These are phyloP conservation scores for Melolontha melolontha DNA, from an alignment of 2,888 invertebrate genomes.

Conservation along the genomic window DNA sequence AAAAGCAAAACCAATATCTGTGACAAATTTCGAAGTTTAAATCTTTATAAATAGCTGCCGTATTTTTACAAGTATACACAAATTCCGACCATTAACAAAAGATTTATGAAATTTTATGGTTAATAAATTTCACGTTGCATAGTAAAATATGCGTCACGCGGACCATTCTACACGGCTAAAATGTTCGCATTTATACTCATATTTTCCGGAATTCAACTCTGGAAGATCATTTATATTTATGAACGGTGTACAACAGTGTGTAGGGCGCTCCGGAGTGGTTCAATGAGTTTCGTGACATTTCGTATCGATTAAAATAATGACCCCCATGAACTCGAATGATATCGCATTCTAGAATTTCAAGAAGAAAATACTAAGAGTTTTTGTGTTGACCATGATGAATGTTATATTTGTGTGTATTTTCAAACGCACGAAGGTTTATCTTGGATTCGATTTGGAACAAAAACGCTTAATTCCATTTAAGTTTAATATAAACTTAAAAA, in stretches of 20 bases:
- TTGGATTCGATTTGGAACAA: too few species aligned
- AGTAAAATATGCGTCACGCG: conserved; percentile 28
- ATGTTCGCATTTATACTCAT: conserved; percentile 5
- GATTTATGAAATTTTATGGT: conserved; percentile 35
- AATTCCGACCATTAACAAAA: conserved; percentile 32
- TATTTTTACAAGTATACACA: conserved; percentile 36
- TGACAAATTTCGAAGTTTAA: conserved; percentile 34
- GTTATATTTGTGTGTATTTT: too few species aligned
- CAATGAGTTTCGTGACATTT: conserved; percentile 23
- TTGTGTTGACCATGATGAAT: too few species aligned
- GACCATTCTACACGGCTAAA: conserved; percentile 7
- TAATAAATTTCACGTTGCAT: conserved; percentile 36
- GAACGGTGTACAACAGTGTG: conserved; percentile 12
- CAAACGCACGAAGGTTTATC: too few species aligned
- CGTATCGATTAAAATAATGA: conserved; percentile 25
- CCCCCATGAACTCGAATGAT: neutral
- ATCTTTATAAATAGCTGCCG: conserved; percentile 30
- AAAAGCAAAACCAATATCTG: conserved; percentile 1
- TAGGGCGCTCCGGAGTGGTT: neutral
- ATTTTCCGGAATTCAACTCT: conserved; percentile 27
- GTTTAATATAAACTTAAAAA: too few species aligned
- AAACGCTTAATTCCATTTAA: too few species aligned
- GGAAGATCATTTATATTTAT: conserved; percentile 35
- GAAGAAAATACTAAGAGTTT: too few species aligned
- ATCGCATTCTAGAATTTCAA: too few species aligned